These are phyloP conservation scores for Chelonus formosanus DNA, from an alignment of 2,888 invertebrate species.

Conservation along the genomic window DNA sequence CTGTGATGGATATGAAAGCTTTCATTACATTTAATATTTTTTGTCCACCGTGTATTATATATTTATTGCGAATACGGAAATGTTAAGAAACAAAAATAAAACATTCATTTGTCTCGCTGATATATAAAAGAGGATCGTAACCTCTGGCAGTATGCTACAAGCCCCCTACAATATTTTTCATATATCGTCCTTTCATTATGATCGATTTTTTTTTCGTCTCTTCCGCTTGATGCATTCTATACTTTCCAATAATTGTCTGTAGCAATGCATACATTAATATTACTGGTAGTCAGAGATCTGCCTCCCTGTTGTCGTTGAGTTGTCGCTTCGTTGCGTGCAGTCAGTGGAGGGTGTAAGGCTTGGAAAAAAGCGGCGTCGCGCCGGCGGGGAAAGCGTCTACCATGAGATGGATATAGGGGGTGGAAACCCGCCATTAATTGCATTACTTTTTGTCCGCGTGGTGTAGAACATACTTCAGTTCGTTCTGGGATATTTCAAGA, in stretches of 20 bases:
- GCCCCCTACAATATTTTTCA: background rate
- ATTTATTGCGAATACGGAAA: background rate
- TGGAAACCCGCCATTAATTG: constrained; percentile 38
- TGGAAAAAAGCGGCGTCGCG: constrained; percentile 24
- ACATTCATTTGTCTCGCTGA: background rate
- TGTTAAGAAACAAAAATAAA: background rate
- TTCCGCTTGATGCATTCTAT: constrained; percentile 13
- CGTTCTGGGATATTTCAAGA: too few species aligned
- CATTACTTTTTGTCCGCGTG: constrained; percentile 37
- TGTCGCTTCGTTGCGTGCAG: constrained; percentile 25
- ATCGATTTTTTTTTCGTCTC: constrained; percentile 15
- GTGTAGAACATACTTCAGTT: too few species aligned
- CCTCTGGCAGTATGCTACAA: background rate
- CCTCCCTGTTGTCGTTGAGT: constrained; percentile 11
- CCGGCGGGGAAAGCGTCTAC: constrained; percentile 23
- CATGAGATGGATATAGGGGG: constrained; percentile 14
- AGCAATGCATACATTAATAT: constrained; percentile 27
- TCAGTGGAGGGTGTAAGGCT: constrained; percentile 20
- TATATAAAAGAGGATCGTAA: background rate
- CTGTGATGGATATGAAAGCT: too few species aligned
- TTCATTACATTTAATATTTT: too few species aligned
- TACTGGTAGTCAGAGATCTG: constrained; percentile 26
- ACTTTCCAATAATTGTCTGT: constrained; percentile 31
- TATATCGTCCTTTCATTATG: background rate
- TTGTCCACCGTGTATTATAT: background rate